Percentiles rank a stretch among this genome's conserved stretches.
Evolutionary conservation across 2,888 invertebrate species (phyloP).

Genomic region (Platerodrilus igneus): DNA sequence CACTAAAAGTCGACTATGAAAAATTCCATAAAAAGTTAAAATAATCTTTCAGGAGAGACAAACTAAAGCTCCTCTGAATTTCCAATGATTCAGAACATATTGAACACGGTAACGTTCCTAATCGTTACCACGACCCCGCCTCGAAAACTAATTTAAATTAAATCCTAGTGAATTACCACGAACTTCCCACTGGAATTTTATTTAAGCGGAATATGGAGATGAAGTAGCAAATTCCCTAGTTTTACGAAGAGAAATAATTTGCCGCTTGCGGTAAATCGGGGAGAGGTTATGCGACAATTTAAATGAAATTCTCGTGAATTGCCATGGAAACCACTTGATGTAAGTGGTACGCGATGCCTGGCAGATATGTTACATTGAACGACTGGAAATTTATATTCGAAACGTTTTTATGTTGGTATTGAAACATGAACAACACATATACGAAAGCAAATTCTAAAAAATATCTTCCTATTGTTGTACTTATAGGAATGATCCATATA

Average conservation of each 20-base stretch:
- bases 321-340: slow-evolving; percentile 46
- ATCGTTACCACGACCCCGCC: slow-evolving; percentile 41
- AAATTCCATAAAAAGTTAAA: too few relatives aligned
- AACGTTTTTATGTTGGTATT: too few relatives aligned
- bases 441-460: too few relatives aligned
- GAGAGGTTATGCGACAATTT: slow-evolving; percentile 42
- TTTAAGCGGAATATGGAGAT: slow-evolving; percentile 26
- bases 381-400: too few relatives aligned
- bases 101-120: slow-evolving; percentile 41
- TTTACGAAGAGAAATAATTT: slow-evolving; percentile 8
- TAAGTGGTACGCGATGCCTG: slow-evolving; percentile 37
- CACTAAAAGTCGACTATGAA: too few relatives aligned
- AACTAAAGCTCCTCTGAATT: slow-evolving; percentile 28
- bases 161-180: slow-evolving; percentile 69
- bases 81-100: slow-evolving; percentile 34
- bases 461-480: too few relatives aligned
- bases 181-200: slow-evolving; percentile 26
- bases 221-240: slow-evolving; percentile 1
- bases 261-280: slow-evolving; percentile 29
- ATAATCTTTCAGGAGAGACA: slow-evolving; percentile 23
- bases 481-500: too few relatives aligned
- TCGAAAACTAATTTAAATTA: slow-evolving; percentile 68
- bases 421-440: too few relatives aligned
- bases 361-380: too few relatives aligned
- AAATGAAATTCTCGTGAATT: slow-evolving; percentile 47